Evolutionary conservation across 2,888 invertebrate genomes (phyloP).

Genomic region (Teinopalpus imperialis): DNA sequence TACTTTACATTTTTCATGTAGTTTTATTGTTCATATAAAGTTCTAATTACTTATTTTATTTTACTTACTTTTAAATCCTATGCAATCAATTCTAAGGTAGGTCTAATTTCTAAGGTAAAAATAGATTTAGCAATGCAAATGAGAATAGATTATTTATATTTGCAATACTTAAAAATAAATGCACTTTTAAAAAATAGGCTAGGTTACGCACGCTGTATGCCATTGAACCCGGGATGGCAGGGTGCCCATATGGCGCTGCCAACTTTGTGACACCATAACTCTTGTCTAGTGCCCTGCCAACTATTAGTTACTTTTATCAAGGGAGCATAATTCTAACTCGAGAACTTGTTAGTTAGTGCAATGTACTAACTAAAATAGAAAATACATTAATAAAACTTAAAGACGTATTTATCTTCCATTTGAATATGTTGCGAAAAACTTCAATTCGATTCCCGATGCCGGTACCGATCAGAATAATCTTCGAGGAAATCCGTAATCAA

Average conservation of each 20-base stretch:
- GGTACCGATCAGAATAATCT: no score
- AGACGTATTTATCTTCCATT: no score
- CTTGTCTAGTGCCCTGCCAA: conserved; percentile 36
- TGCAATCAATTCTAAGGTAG: no score
- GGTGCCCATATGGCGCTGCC: conserved; percentile 39
- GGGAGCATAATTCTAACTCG: conserved; percentile 24
- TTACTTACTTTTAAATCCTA: no score
- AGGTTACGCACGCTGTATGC: conserved; percentile 33
- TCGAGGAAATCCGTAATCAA: no score
- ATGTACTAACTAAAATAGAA: background rate
- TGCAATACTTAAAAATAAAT: conserved; percentile 9
- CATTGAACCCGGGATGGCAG: conserved; percentile 58
- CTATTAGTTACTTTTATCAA: conserved; percentile 41
- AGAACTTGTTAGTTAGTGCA: conserved; percentile 1
- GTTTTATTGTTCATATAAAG: no score
- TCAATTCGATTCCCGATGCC: no score
- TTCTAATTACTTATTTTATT: no score
- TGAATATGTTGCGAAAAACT: no score
- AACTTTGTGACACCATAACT: conserved; percentile 44
- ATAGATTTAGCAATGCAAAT: background rate
- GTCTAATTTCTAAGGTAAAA: no score
- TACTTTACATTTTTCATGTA: no score
- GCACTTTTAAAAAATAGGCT: conserved; percentile 27
- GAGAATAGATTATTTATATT: conserved; percentile 12
- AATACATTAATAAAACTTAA: no score